Conservation (phyloP, 2,888 invertebrate genomes). For the Campopleginae sp. region DNA sequence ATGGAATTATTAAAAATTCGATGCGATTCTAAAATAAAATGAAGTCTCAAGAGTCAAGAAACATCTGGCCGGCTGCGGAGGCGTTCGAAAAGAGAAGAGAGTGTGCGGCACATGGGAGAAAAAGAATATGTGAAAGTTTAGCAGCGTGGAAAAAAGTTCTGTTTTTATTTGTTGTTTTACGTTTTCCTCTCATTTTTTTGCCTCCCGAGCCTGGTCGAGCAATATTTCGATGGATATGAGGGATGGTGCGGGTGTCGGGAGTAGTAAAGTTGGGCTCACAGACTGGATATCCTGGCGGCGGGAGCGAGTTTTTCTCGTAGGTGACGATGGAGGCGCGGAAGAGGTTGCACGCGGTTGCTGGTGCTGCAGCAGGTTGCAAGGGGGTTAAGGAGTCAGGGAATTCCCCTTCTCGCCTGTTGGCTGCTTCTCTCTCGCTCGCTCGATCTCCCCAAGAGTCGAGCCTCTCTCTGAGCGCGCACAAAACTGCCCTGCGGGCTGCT, state of each 20-base stretch:
- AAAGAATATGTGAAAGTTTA: constrained; percentile 11
- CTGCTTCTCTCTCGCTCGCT: constrained; percentile 50
- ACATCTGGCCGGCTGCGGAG: neutral
- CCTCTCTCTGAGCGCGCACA: constrained; percentile 70
- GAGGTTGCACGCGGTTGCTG: constrained; percentile 38
- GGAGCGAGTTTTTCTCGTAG: constrained; percentile 45
- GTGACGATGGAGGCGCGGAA: constrained; percentile 46
- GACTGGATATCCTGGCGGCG: constrained; percentile 64
- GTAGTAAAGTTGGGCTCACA: constrained; percentile 43
- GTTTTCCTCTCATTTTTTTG: neutral
- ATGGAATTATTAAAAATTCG: too few species aligned
- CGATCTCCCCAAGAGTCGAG: constrained; percentile 52
- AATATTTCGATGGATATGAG: constrained; percentile 20
- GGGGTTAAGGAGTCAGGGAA: constrained; percentile 70
- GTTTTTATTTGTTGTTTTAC: neutral
- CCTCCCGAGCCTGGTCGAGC: neutral
- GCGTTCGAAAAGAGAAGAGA: neutral
- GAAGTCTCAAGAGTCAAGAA: neutral
- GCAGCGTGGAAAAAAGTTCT: constrained; percentile 4
- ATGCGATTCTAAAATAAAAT: neutral
- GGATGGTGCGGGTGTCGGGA: neutral
- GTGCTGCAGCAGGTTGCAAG: constrained; percentile 60
- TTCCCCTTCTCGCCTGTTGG: constrained; percentile 47
- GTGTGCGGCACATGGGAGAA: neutral
- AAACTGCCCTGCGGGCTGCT: constrained; percentile 75